Percentiles rank a stretch among this genome's conserved stretches.
Evolutionary conservation across 2,888 invertebrate genomes (phyloP).

Genomic region (Pristionchus entomophagus): DNA sequence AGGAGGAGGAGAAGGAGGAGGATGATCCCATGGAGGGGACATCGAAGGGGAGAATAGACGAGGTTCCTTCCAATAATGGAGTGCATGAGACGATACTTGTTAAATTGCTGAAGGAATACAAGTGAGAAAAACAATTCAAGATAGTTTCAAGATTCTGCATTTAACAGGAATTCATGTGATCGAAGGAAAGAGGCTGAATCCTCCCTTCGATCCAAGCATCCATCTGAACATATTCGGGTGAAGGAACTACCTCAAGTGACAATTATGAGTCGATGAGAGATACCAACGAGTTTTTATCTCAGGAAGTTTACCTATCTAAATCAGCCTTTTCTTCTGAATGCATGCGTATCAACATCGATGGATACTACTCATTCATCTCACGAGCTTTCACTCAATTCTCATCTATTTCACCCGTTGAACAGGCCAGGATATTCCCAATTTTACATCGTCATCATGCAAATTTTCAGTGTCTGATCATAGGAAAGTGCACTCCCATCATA

Average conservation of each 20-base stretch:
- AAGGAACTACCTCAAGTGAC: neutral
- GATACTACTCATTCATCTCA: neutral
- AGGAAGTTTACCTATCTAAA: conserved; percentile 19
- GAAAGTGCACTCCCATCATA: neutral
- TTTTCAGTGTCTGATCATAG: neutral
- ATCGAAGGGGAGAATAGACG: neutral
- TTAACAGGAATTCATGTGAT: neutral
- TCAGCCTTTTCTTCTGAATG: neutral
- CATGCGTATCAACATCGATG: conserved; percentile 1
- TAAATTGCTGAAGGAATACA: neutral
- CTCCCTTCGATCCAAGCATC: neutral
- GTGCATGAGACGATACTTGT: neutral
- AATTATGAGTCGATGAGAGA: neutral
- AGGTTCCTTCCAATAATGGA: neutral
- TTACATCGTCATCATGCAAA: too few relatives aligned
- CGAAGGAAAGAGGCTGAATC: neutral
- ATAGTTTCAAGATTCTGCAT: neutral
- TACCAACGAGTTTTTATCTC: neutral
- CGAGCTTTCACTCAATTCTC: neutral
- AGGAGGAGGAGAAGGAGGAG: neutral
- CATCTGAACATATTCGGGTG: conserved; percentile 9
- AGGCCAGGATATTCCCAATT: neutral
- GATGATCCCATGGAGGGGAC: neutral
- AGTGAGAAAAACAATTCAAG: neutral
- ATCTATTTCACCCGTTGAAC: neutral